phyloP scores from a whole-genome alignment of 1,140 invertebrate species.

The Heliconius melpomene region DNA sequence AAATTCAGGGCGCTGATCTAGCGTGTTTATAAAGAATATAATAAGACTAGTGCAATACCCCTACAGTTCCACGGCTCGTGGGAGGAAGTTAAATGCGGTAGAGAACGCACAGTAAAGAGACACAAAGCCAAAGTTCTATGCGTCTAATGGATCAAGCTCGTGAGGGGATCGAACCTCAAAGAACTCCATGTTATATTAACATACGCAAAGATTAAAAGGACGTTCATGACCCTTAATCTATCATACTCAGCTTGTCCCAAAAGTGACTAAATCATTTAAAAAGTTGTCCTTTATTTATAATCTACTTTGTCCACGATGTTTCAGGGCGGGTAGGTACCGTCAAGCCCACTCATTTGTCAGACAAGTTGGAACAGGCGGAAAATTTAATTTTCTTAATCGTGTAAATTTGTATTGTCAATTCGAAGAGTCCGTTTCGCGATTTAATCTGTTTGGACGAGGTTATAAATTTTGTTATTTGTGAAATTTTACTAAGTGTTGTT shows the following conservation, averaged over 20 bases:
- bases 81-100: too few relatives aligned
- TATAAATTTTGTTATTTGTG: slow-evolving; percentile 44
- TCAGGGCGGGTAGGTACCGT: slow-evolving; percentile 27
- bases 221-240: background rate
- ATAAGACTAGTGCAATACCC: too few relatives aligned
- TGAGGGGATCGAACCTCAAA: too few relatives aligned
- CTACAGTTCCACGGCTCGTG: too few relatives aligned
- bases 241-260: background rate
- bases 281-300: slow-evolving; percentile 19
- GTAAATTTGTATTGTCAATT: slow-evolving; percentile 55
- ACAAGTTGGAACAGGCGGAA: slow-evolving; percentile 48
- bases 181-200: too few relatives aligned
- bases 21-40: too few relatives aligned
- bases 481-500: slow-evolving; percentile 26
- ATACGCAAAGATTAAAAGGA: background rate
- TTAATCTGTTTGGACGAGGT: slow-evolving; percentile 50
- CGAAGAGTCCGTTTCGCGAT: slow-evolving; percentile 47
- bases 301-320: slow-evolving; percentile 36
- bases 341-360: slow-evolving; percentile 50
- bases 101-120: too few relatives aligned
- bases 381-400: slow-evolving; percentile 64
- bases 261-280: background rate
- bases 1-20: too few relatives aligned
- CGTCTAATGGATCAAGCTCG: too few relatives aligned
- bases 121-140: too few relatives aligned